These are phyloP conservation scores for Aulostomus chinensis DNA, from an alignment of 2,797 vertebrate genomes.

Conservation along the genomic window DNA sequence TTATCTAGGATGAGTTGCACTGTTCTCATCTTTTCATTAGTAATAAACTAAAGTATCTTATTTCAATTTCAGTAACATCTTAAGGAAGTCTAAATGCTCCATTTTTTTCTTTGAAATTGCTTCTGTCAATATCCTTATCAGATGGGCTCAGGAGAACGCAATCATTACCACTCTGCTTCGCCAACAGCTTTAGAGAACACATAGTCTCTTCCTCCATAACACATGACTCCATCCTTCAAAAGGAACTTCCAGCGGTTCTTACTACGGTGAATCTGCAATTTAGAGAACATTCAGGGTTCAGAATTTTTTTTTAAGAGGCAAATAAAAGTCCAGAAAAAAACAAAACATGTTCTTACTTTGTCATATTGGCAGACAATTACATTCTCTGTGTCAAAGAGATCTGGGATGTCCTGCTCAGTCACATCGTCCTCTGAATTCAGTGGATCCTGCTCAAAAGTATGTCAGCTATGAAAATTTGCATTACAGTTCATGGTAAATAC, in stretches of 20 bases:
- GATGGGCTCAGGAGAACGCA: conserved; percentile 7
- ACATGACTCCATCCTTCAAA: conserved; percentile 95
- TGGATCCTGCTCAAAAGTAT: conserved; percentile 83
- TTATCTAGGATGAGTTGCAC: no score
- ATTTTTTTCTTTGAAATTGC: no score
- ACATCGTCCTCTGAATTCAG: conserved; percentile 97
- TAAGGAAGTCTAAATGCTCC: no score
- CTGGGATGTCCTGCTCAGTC: conserved; percentile 93
- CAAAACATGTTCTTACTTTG: conserved; percentile 88
- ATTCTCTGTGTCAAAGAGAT: conserved; percentile 96
- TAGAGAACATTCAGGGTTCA: neutral
- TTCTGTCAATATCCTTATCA: no score
- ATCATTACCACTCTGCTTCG: conserved; percentile 94
- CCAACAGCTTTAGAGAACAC: conserved; percentile 96
- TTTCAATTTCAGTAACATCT: no score
- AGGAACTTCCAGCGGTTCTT: conserved; percentile 99
- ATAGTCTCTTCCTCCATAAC: conserved; percentile 91
- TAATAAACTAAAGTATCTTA: no score
- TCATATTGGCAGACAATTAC: conserved; percentile 98
- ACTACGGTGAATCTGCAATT: conserved; percentile 91
- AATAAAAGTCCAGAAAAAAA: no score
- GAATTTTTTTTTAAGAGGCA: neutral
- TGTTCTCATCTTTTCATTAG: no score
- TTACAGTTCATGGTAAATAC: no score
- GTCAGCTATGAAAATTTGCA: neutral